These are phyloP conservation scores for Notarius lentiginosus DNA, from an alignment of 2,113 vertebrate genomes.

Conservation along the genomic window DNA sequence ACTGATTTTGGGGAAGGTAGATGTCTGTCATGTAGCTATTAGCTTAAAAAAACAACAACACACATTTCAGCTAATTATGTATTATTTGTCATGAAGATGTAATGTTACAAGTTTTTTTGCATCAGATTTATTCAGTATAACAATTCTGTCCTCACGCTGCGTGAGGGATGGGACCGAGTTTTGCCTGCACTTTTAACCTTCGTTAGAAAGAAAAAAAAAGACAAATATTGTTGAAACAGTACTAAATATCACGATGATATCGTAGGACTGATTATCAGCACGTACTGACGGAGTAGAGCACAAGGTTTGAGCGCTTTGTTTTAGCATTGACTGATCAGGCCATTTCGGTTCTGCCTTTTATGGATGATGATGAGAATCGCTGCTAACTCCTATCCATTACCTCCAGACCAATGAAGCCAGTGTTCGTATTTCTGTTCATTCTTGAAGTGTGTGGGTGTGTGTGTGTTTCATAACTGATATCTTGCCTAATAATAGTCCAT, in stretches of 20 bases:
- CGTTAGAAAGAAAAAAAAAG: too few relatives aligned
- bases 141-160: neutral
- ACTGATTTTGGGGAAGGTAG: neutral
- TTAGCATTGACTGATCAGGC: constrained; percentile 12
- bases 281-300: constrained; percentile 39
- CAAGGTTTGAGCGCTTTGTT: constrained; percentile 69
- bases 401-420: constrained; percentile 32
- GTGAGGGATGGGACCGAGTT: neutral
- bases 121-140: neutral
- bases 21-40: neutral
- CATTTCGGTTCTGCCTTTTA: neutral
- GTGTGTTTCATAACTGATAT: constrained; percentile 29
- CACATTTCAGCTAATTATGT: neutral
- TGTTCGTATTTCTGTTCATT: constrained; percentile 32
- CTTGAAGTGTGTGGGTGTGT: constrained; percentile 12
- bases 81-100: neutral
- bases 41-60: neutral
- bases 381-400: constrained; percentile 14
- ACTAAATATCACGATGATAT: neutral
- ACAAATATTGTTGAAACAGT: too few relatives aligned
- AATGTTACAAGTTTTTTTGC: neutral
- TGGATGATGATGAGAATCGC: neutral
- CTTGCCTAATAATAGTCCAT: neutral
- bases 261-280: neutral
- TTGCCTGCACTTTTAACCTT: neutral